Evolutionary conservation across 2,888 invertebrate genomes (phyloP).

Genomic region (Willowsia nigromaculata): DNA sequence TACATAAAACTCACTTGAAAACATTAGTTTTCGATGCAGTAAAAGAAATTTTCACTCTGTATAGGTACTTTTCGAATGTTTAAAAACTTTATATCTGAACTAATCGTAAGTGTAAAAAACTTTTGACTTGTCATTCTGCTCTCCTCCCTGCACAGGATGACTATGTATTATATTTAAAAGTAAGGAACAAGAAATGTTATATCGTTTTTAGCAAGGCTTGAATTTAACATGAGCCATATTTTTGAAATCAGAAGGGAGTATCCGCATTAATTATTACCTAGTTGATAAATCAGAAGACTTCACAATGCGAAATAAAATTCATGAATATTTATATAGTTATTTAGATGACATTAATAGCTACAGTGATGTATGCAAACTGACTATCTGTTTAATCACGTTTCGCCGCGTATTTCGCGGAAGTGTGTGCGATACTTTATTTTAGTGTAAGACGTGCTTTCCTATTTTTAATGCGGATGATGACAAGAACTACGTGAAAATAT

Average conservation of each 20-base stretch:
- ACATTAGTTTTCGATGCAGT: neutral
- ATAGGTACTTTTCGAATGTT: too few species aligned
- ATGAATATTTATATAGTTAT: too few species aligned
- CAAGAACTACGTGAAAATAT: too few species aligned
- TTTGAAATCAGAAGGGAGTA: neutral
- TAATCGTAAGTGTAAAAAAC: too few species aligned
- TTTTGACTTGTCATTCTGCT: neutral
- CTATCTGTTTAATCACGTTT: slow-evolving; percentile 1
- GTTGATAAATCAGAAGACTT: neutral
- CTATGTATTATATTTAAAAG: neutral
- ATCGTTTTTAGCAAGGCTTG: too few species aligned
- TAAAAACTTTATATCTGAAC: too few species aligned
- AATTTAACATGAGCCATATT: too few species aligned
- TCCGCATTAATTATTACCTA: neutral
- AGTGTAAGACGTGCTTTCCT: slow-evolving; percentile 3
- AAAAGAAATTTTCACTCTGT: neutral
- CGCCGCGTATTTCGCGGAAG: neutral
- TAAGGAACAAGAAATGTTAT: too few species aligned
- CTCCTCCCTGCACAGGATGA: neutral
- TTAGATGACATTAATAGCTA: too few species aligned
- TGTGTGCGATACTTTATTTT: neutral
- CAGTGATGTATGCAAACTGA: neutral
- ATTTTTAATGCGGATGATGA: too few species aligned
- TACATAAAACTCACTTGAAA: neutral
- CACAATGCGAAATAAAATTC: too few species aligned